Conservation (phyloP, 2,797 vertebrate genomes). For the Morus bassanus region DNA sequence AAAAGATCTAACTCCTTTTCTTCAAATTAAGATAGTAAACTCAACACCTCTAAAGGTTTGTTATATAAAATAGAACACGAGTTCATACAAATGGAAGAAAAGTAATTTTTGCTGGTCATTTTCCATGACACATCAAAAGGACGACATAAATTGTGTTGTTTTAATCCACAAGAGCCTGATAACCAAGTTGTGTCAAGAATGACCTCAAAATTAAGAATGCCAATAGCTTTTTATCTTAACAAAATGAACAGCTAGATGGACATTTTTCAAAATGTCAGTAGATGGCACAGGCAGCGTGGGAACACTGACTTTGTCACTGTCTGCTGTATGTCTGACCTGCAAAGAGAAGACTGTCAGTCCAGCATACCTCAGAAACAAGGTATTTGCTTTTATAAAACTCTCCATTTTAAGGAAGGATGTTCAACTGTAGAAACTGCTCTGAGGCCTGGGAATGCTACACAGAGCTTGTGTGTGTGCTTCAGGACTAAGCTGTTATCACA, state of each 20-base stretch:
- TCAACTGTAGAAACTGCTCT: neutral
- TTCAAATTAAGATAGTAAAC: neutral
- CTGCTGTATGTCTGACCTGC: neutral
- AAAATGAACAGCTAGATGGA: neutral
- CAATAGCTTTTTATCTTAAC: neutral
- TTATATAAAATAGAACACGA: neutral
- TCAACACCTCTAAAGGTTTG: neutral
- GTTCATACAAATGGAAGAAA: neutral
- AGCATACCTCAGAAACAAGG: neutral
- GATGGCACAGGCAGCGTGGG: neutral
- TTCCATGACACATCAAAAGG: neutral
- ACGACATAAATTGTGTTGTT: neutral
- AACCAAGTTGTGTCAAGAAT: neutral
- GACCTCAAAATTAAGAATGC: neutral
- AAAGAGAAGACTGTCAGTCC: neutral
- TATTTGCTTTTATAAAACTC: neutral
- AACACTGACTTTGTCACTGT: neutral
- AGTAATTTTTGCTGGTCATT: neutral
- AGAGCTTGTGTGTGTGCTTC: neutral
- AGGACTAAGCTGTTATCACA: conserved; percentile 9
- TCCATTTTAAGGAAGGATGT: neutral
- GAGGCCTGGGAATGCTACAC: neutral
- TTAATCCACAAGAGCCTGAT: neutral
- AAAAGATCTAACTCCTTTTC: neutral
- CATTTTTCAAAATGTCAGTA: neutral